Evolutionary conservation across 2,888 invertebrate genomes (phyloP).

Genomic region (Tridacna gigas): DNA sequence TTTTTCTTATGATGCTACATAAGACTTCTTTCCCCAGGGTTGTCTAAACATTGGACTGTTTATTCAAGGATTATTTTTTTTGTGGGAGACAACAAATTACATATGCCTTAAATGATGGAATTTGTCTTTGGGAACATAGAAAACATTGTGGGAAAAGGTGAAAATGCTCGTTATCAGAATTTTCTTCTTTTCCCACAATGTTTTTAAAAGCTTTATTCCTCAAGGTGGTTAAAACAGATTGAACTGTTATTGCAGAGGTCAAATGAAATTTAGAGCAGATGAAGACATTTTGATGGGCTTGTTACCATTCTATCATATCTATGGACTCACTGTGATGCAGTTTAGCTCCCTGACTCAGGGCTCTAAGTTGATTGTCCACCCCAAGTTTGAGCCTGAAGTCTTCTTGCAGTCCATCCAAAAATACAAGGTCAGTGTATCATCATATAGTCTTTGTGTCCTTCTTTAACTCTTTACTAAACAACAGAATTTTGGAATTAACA

Average conservation of each 20-base stretch:
- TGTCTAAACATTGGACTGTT: too few species aligned
- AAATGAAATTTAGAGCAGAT: constrained; percentile 61
- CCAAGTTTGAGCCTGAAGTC: constrained; percentile 90
- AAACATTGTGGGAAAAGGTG: not conserved
- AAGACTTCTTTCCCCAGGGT: too few species aligned
- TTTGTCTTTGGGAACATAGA: not conserved
- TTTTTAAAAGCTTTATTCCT: not conserved
- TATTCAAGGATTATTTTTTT: too few species aligned
- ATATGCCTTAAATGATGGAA: too few species aligned
- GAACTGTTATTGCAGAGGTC: constrained; percentile 45
- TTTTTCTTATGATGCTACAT: too few species aligned
- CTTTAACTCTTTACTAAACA: too few species aligned
- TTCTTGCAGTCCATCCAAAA: constrained; percentile 89
- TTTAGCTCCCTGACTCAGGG: constrained; percentile 88
- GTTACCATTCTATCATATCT: constrained; percentile 94
- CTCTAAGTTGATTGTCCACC: constrained; percentile 89
- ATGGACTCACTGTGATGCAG: constrained; percentile 89
- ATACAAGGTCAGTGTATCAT: constrained; percentile 87
- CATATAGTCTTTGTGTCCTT: too few species aligned
- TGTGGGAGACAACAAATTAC: too few species aligned
- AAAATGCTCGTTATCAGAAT: not conserved
- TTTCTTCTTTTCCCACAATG: not conserved
- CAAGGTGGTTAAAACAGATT: not conserved
- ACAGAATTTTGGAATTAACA: too few species aligned
- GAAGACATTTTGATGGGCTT: constrained; percentile 86